Percentiles rank a stretch among this genome's conserved stretches.
phyloP scores from a whole-genome alignment of 2,113 vertebrate species.

The Mesitornis unicolor region DNA sequence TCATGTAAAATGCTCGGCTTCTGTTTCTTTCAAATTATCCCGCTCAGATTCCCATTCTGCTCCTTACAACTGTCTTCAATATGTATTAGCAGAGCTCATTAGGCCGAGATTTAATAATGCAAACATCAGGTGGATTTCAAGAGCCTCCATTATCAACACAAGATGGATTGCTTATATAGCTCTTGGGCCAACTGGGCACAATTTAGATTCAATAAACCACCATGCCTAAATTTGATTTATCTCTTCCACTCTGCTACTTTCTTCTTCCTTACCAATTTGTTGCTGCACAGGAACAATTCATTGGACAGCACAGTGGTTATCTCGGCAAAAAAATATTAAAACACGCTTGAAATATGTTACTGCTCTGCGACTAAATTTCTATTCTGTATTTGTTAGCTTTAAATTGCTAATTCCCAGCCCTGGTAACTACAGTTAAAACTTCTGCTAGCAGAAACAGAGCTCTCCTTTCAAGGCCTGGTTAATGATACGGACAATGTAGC shows the following conservation, averaged over 20 bases:
- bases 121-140: conserved; percentile 97
- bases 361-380: background rate
- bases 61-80: conserved; percentile 87
- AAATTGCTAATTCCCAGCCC: background rate
- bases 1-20: conserved; percentile 88
- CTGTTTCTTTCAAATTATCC: conserved; percentile 88
- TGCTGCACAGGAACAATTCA: conserved; percentile 82
- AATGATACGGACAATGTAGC: background rate
- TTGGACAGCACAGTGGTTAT: conserved; percentile 68
- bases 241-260: conserved; percentile 84
- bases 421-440: background rate
- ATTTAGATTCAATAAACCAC: conserved; percentile 99
- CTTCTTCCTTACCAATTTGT: conserved; percentile 83
- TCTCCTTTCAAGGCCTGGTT: background rate
- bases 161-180: conserved; percentile 93
- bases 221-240: conserved; percentile 93
- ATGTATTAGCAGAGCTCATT: conserved; percentile 97
- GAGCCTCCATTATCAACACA: conserved; percentile 90
- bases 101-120: conserved; percentile 97
- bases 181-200: conserved; percentile 87
- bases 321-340: conserved; percentile 15
- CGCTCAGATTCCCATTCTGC: conserved; percentile 74
- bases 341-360: conserved; percentile 35
- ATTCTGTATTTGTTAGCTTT: background rate
- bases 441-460: background rate